Conservation (phyloP, 2,888 invertebrate species). For the Desoria tigrina region DNA sequence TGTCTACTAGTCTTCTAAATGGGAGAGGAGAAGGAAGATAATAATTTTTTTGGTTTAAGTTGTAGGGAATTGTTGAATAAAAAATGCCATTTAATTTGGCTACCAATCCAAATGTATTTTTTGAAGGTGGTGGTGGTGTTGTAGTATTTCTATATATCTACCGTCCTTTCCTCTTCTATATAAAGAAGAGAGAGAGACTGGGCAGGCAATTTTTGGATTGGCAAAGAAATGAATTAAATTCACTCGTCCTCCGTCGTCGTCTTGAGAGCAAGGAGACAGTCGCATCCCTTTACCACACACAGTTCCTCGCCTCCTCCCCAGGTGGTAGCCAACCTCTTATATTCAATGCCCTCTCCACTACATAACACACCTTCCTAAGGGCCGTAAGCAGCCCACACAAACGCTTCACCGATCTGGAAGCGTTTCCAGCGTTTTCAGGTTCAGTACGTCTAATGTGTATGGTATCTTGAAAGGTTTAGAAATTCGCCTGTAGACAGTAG, state of each 20-base stretch:
- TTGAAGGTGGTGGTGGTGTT: not conserved
- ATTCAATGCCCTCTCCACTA: not conserved
- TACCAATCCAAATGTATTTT: not conserved
- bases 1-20: too few relatives aligned
- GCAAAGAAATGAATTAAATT: conserved; percentile 20
- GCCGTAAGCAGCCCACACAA: too few relatives aligned
- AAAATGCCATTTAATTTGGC: conserved; percentile 9
- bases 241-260: conserved; percentile 13
- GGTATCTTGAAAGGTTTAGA: too few relatives aligned
- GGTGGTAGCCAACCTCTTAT: not conserved
- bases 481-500: too few relatives aligned
- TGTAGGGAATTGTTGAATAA: not conserved
- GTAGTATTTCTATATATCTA: too few relatives aligned
- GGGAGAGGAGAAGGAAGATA: too few relatives aligned
- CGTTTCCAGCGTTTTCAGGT: too few relatives aligned
- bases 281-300: not conserved
- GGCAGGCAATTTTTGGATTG: conserved; percentile 14
- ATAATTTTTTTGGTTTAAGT: too few relatives aligned
- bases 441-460: too few relatives aligned
- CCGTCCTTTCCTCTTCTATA: too few relatives aligned
- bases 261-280: conserved; percentile 1
- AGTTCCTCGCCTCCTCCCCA: not conserved
- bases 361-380: not conserved
- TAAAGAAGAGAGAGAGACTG: not conserved
- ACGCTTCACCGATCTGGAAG: too few relatives aligned